These are phyloP conservation scores for Athalia cordata DNA, from an alignment of 2,888 invertebrate genomes.

Conservation along the genomic window DNA sequence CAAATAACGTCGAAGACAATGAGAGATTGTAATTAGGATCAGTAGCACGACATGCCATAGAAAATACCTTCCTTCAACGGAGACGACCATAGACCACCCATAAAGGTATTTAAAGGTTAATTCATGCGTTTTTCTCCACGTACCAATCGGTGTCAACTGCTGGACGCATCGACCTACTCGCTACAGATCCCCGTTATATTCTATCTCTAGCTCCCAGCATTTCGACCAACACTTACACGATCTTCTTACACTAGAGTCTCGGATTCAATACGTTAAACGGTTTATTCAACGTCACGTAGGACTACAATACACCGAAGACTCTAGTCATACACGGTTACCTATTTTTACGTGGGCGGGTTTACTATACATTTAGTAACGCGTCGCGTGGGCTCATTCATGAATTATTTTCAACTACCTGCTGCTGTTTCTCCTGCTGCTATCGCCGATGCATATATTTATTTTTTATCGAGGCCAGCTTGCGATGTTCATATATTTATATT, in stretches of 20 bases:
- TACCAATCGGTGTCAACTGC: slow-evolving; percentile 71
- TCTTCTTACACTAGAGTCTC: slow-evolving; percentile 47
- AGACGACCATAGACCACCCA: slow-evolving; percentile 20
- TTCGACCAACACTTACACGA: slow-evolving; percentile 47
- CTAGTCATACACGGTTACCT: slow-evolving; percentile 26
- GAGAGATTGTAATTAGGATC: neutral
- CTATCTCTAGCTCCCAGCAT: slow-evolving; percentile 57
- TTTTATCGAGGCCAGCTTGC: slow-evolving; percentile 52
- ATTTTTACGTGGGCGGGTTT: slow-evolving; percentile 41
- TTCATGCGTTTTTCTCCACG: slow-evolving; percentile 59
- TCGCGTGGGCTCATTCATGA: slow-evolving; percentile 53
- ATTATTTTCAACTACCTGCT: slow-evolving; percentile 49
- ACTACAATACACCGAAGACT: slow-evolving; percentile 11
- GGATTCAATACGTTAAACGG: slow-evolving; percentile 5
- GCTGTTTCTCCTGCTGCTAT: neutral
- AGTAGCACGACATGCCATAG: neutral
- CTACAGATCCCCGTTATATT: slow-evolving; percentile 68
- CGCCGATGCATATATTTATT: no score
- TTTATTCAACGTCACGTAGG: slow-evolving; percentile 39
- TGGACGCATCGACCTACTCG: slow-evolving; percentile 72
- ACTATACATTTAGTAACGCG: neutral
- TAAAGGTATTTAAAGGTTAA: slow-evolving; percentile 44
- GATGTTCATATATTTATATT: slow-evolving; percentile 23
- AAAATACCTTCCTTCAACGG: neutral
- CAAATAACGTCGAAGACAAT: no score